Conservation (phyloP, 2,888 invertebrate species). For the Drosophila lacicola region DNA sequence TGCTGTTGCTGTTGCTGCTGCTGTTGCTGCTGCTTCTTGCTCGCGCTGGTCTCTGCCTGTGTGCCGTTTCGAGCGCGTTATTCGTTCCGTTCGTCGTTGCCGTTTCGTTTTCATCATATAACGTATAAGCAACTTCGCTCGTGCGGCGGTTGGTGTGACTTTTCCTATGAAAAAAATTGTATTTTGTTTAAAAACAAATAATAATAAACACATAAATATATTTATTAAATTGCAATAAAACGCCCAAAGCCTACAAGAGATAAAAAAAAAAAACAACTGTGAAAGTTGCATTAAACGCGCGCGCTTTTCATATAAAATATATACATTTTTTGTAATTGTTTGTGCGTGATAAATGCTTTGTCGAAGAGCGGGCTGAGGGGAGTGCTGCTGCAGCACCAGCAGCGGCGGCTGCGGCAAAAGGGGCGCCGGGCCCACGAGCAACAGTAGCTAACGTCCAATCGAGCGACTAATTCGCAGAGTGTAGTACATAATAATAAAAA, state of each 20-base stretch:
- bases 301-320: slow-evolving; percentile 16
- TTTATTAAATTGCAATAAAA: slow-evolving; percentile 6
- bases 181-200: slow-evolving; percentile 46
- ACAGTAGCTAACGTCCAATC: slow-evolving; percentile 35
- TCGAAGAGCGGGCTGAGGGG: slow-evolving; percentile 4
- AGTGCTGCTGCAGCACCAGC: slow-evolving; percentile 33
- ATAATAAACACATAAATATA: slow-evolving; percentile 27
- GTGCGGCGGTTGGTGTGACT: slow-evolving; percentile 69
- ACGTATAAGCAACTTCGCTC: slow-evolving; percentile 75
- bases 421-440: slow-evolving; percentile 2
- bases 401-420: neutral
- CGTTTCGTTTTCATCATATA: slow-evolving; percentile 80
- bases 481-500: slow-evolving; percentile 46
- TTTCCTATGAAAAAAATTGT: slow-evolving; percentile 57
- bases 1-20: slow-evolving; percentile 18
- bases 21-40: slow-evolving; percentile 41
- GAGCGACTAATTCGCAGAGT: slow-evolving; percentile 45
- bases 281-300: slow-evolving; percentile 25
- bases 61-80: slow-evolving; percentile 49
- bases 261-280: neutral
- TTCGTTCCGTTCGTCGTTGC: slow-evolving; percentile 53
- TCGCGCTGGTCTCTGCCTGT: slow-evolving; percentile 46
- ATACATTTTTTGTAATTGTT: slow-evolving; percentile 43
- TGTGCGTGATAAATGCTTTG: slow-evolving; percentile 49
- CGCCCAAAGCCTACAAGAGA: neutral